Evolutionary conservation across 2,113 vertebrate genomes (phyloP), one percentile per base, ranked within the genome.

Genomic region (western clawed frog (Xenopus tropicalis)): DNA sequence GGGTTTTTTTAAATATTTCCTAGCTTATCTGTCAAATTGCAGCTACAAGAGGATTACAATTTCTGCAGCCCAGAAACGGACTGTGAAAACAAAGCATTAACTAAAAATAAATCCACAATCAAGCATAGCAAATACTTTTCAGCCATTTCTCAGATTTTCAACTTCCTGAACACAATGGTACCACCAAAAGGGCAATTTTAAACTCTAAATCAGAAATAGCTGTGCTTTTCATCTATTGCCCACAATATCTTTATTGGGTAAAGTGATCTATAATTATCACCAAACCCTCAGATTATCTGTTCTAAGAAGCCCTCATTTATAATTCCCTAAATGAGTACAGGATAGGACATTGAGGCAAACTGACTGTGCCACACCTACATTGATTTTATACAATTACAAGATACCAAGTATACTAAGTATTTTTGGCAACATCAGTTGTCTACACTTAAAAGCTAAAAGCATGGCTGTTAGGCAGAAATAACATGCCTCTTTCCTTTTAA

Each of bases 361-460:
- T 79, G 85, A 84, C 69, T 84, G 83, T 87, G 5, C 85, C 82
- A 85, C 88, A 90, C 88, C 90, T 88, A 82, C 82, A 83, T 85
- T 83, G 81, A 75, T 82, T 63, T 76, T 29, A 3, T 78, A 72
- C 83, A 88, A 90, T 89, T 89, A 90, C 83, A 91, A 90, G 84
- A 84, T 88, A 85, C 88, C 52, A 22, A 86, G 90, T 86, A 79
- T 87, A 89, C 80, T 78, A 14, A 84, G 23, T 91, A 90, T 88
- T 91, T 91, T 90, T 91, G 90, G 88, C 88, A 87, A 79, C 82
- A 83, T 88, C 83, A 88, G 86, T 90, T 90, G 89, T 84, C 76
- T 80, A 82, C 74, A 23, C 70, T 71, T 70, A 72, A 75, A 83
- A 82, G 46, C 46, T 48, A 11, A 48, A 17, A 17, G 46, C 46